Evolutionary conservation across 2,888 invertebrate species (phyloP).

Genomic region (Sarcophaga variegata): DNA sequence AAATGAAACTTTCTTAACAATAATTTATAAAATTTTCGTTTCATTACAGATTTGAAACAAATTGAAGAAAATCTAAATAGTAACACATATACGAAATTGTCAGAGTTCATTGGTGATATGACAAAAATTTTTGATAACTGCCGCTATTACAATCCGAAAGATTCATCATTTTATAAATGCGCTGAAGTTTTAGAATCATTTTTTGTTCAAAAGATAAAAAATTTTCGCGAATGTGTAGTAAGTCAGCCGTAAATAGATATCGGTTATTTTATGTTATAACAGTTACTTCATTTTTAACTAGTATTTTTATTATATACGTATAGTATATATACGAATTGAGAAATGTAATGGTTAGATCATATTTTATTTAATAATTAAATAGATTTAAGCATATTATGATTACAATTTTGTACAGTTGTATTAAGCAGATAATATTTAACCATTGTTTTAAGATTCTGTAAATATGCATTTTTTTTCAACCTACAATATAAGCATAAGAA

Average conservation of each 20-base stretch:
- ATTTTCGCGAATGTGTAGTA: conserved; percentile 91
- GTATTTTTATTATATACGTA: conserved; percentile 29
- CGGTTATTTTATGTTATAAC: conserved; percentile 38
- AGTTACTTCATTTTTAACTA: conserved; percentile 43
- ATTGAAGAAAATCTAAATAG: conserved; percentile 94
- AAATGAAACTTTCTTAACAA: too few species aligned
- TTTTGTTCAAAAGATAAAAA: conserved; percentile 96
- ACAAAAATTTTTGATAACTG: conserved; percentile 99
- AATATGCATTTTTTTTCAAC: conserved; percentile 58
- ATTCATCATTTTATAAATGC: conserved; percentile 97
- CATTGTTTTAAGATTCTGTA: conserved; percentile 58
- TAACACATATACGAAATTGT: conserved; percentile 91
- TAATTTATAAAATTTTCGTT: too few species aligned
- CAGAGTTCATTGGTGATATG: conserved; percentile 98
- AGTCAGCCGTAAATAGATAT: conserved; percentile 71
- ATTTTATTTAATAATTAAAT: neutral
- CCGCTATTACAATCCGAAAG: conserved; percentile 97
- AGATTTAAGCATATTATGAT: conserved; percentile 42
- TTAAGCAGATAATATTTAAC: conserved; percentile 52
- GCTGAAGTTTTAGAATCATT: conserved; percentile 97
- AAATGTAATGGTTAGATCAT: conserved; percentile 29
- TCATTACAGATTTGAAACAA: conserved; percentile 92
- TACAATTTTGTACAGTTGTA: conserved; percentile 57
- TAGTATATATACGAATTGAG: conserved; percentile 18
- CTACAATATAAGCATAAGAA: conserved; percentile 39